Conservation (phyloP, 2,113 vertebrate species). For the Peucedramus taeniatus region DNA sequence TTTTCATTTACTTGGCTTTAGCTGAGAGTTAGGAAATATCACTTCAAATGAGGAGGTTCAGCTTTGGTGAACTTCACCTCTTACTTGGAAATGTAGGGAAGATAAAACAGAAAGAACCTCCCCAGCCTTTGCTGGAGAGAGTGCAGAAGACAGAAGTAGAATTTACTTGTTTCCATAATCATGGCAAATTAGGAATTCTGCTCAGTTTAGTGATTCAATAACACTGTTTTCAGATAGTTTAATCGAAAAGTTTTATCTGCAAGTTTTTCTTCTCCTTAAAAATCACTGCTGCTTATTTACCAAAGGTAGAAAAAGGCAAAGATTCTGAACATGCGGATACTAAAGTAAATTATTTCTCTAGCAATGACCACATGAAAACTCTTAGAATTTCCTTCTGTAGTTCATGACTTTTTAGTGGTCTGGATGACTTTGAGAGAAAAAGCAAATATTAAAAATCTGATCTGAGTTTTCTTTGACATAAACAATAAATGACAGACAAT, state of each 20-base stretch:
- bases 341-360: conserved; percentile 17
- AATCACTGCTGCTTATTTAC: not conserved
- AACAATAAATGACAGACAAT: not conserved
- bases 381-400: not conserved
- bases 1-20: not conserved
- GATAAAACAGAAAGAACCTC: not conserved
- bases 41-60: not conserved
- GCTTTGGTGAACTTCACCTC: not conserved
- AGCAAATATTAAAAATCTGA: not conserved
- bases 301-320: conserved; percentile 20
- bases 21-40: not conserved
- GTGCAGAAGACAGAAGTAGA: not conserved
- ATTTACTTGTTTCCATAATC: not conserved
- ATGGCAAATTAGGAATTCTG: not conserved
- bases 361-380: conserved; percentile 1
- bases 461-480: not conserved
- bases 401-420: not conserved
- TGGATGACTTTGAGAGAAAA: conserved; percentile 2
- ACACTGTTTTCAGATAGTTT: not conserved
- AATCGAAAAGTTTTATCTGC: not conserved
- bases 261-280: not conserved
- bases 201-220: not conserved
- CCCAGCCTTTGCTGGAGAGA: not conserved
- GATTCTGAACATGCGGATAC: not conserved
- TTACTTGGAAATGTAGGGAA: not conserved